Evolutionary conservation across 2,113 vertebrate species (phyloP).

Genomic region (Struthio camelus): DNA sequence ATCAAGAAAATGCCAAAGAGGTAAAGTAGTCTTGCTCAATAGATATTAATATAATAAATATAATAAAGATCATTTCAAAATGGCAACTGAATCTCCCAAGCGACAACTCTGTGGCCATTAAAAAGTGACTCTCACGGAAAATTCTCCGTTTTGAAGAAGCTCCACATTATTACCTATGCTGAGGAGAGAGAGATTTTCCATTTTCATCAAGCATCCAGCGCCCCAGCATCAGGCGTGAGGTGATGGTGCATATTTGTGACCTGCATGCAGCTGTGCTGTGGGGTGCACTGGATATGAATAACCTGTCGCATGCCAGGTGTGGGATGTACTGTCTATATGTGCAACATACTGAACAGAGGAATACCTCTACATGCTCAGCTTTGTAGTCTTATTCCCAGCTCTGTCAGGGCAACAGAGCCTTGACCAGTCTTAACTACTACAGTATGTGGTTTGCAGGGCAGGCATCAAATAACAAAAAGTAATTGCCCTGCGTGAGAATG

Average conservation of each 20-base stretch:
- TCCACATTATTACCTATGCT: not conserved
- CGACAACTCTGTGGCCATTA: not conserved
- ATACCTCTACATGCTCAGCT: not conserved
- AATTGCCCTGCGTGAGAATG: not conserved
- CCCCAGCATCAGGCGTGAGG: not conserved
- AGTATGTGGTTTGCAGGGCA: not conserved
- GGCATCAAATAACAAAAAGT: not conserved
- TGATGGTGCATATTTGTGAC: not conserved
- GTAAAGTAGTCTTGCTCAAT: not conserved
- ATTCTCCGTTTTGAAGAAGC: not conserved
- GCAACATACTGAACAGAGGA: not conserved
- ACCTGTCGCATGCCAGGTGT: accelerated
- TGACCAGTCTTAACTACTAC: not conserved
- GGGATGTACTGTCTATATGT: too few relatives aligned
- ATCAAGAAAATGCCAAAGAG: not conserved
- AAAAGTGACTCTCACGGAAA: not conserved
- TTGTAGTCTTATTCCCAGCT: not conserved
- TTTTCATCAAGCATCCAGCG: not conserved
- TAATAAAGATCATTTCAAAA: not conserved
- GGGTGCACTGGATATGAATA: not conserved
- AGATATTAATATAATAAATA: not conserved
- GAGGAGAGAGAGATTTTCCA: not conserved
- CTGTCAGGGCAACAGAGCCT: not conserved
- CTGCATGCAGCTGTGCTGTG: not conserved
- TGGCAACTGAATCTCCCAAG: not conserved